Conservation (phyloP, 2,113 vertebrate genomes). For the Motacilla alba region DNA sequence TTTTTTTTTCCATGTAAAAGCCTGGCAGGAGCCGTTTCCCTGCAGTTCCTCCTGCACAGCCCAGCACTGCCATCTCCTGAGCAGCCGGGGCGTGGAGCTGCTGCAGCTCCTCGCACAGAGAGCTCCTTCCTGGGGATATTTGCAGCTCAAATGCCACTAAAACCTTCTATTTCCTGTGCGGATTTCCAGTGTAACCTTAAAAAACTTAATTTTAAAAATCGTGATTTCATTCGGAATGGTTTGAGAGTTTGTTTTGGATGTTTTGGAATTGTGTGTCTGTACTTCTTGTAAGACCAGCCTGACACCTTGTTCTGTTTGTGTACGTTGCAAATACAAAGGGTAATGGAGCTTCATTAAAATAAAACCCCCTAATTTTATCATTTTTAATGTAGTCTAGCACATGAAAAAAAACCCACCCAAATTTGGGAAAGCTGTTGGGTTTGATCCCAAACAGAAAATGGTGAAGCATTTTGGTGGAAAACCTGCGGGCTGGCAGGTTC, state of each 20-base stretch:
- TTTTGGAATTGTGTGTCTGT: not conserved
- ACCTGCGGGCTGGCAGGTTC: not conserved
- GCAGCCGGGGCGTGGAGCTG: accelerated
- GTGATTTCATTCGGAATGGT: not conserved
- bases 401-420: not conserved
- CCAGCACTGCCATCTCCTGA: slow-evolving; percentile 57
- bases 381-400: not conserved
- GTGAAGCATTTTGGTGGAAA: not conserved
- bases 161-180: accelerated
- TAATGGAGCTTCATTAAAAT: not conserved
- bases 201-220: accelerated
- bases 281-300: not conserved
- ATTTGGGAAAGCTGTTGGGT: not conserved
- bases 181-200: not conserved
- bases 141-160: accelerated
- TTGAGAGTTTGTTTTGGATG: accelerated
- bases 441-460: not conserved
- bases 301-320: not conserved
- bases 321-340: not conserved
- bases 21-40: accelerated
- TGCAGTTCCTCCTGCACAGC: not conserved
- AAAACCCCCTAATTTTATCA: accelerated
- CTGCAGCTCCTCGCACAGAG: not conserved
- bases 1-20: not conserved
- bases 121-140: not conserved